Evolutionary conservation across 1,140 invertebrate genomes (phyloP).

Genomic region (Heterodera schachtii): DNA sequence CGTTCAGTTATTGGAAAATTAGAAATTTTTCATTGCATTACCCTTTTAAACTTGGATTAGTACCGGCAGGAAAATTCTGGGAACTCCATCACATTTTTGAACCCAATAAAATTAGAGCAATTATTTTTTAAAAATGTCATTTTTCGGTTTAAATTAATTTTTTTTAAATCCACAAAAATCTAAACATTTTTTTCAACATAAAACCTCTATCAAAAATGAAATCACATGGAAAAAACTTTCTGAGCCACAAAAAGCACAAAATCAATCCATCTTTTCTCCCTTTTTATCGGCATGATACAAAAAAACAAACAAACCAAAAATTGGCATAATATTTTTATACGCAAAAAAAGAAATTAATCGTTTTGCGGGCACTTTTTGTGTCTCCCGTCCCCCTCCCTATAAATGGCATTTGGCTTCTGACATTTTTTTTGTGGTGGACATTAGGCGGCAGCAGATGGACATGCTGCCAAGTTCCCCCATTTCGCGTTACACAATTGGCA

Average conservation of each 20-base stretch:
- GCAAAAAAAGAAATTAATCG: background rate
- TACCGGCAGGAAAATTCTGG: too few relatives aligned
- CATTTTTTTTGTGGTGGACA: too few relatives aligned
- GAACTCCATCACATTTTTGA: background rate
- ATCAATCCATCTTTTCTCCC: background rate
- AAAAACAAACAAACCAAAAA: background rate
- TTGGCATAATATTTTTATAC: background rate
- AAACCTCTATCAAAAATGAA: too few relatives aligned
- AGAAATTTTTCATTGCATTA: too few relatives aligned
- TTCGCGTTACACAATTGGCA: background rate
- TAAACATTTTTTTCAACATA: too few relatives aligned
- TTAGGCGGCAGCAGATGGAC: background rate
- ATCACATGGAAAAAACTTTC: too few relatives aligned
- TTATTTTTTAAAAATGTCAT: too few relatives aligned
- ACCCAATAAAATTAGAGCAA: too few relatives aligned
- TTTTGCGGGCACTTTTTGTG: slow-evolving; percentile 8
- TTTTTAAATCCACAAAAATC: too few relatives aligned
- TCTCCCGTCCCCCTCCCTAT: background rate
- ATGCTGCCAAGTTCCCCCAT: background rate
- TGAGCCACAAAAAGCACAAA: background rate
- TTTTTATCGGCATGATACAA: background rate
- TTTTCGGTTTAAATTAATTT: too few relatives aligned
- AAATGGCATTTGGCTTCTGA: background rate
- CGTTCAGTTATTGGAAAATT: too few relatives aligned
- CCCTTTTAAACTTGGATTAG: too few relatives aligned